Conservation (phyloP, 2,113 vertebrate genomes). For the Oryctolagus cuniculus region mOryCun1.1 NC_091435.1:68115001-68115500, state of each 20-base stretch:
- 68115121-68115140: not conserved
- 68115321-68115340: not conserved
- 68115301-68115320: not conserved
- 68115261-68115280: not conserved
- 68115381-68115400: not conserved
- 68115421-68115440: not conserved
- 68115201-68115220: not conserved
- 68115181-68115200: not conserved
- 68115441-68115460: not conserved
- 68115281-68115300: not conserved
- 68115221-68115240: not conserved
- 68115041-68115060: not conserved
- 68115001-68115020: not conserved
- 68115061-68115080: not conserved
- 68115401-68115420: not conserved
- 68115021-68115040: not conserved
- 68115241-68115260: conserved; percentile 17
- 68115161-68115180: not conserved
- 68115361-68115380: not conserved
- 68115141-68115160: not conserved
- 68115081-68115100: not conserved
- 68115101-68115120: not conserved
- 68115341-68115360: not conserved
- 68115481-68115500: not conserved
- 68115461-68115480: not conserved